Conservation (phyloP, 1,140 invertebrate genomes). For the Drosophila teissieri region DNA sequence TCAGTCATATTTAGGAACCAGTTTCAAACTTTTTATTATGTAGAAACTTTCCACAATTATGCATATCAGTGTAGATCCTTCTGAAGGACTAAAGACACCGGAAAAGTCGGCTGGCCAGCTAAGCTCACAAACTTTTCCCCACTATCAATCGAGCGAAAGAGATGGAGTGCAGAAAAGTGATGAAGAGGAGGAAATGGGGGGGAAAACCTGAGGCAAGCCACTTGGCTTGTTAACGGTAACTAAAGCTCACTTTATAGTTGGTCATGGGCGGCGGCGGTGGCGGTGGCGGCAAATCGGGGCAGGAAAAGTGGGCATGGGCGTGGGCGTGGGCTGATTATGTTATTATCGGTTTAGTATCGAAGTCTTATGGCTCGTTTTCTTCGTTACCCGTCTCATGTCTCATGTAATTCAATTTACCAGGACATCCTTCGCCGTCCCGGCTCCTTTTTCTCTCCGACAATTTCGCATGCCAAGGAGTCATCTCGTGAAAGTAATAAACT, state of each 20-base stretch:
- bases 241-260: slow-evolving; percentile 62
- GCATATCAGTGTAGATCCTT: slow-evolving; percentile 3
- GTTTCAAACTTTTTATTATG: background rate
- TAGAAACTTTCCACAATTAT: background rate
- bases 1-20: background rate
- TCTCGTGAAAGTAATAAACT: slow-evolving; percentile 76
- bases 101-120: slow-evolving; percentile 16
- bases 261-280: slow-evolving; percentile 3
- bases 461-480: slow-evolving; percentile 57
- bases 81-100: background rate
- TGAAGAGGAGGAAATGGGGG: background rate
- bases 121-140: slow-evolving; percentile 26
- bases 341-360: slow-evolving; percentile 80
- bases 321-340: slow-evolving; percentile 63
- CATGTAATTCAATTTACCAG: slow-evolving; percentile 56
- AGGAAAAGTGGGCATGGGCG: slow-evolving; percentile 11
- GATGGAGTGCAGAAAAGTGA: background rate
- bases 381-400: slow-evolving; percentile 54
- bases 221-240: slow-evolving; percentile 67
- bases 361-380: slow-evolving; percentile 53
- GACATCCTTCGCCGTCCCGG: slow-evolving; percentile 31
- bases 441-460: slow-evolving; percentile 9
- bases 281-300: background rate
- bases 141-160: slow-evolving; percentile 36
- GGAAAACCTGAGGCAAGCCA: slow-evolving; percentile 52